Evolutionary conservation across 2,113 vertebrate species (phyloP).

Genomic region (Oxyura jamaicensis): DNA sequence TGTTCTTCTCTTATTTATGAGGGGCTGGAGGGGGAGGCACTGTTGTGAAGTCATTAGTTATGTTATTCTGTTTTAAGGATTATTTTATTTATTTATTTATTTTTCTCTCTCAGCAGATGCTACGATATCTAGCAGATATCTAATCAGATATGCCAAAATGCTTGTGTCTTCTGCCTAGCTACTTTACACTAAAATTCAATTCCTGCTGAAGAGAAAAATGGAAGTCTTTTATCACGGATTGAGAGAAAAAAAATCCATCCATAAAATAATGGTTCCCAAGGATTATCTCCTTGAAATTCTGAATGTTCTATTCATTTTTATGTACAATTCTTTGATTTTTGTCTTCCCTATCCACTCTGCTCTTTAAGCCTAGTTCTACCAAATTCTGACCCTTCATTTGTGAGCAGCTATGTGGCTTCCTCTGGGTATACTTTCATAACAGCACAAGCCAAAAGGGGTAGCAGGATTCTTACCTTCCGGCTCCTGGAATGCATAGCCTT

Average conservation of each 20-base stretch:
- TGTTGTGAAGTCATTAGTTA: background rate
- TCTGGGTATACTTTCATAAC: rapidly evolving
- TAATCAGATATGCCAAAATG: background rate
- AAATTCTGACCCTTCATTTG: background rate
- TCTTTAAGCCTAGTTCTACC: background rate
- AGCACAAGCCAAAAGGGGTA: background rate
- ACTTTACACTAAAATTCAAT: background rate
- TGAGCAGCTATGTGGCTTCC: background rate
- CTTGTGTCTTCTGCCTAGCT: background rate
- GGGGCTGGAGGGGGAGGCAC: too few species aligned
- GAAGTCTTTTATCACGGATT: background rate
- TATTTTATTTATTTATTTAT: background rate
- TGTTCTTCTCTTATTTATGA: background rate
- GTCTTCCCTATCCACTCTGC: background rate
- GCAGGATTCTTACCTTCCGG: background rate
- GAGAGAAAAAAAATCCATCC: background rate
- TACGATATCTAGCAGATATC: background rate
- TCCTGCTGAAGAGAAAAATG: background rate
- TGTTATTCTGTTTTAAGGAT: background rate
- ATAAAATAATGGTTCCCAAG: background rate
- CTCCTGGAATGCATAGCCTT: background rate
- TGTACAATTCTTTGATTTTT: background rate
- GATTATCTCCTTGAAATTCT: background rate
- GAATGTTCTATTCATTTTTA: background rate
- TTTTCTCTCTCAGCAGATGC: background rate